Base-by-base conservation (phyloP, 2,113 vertebrate genomes). In the Eleginops maclovinus region DNA sequence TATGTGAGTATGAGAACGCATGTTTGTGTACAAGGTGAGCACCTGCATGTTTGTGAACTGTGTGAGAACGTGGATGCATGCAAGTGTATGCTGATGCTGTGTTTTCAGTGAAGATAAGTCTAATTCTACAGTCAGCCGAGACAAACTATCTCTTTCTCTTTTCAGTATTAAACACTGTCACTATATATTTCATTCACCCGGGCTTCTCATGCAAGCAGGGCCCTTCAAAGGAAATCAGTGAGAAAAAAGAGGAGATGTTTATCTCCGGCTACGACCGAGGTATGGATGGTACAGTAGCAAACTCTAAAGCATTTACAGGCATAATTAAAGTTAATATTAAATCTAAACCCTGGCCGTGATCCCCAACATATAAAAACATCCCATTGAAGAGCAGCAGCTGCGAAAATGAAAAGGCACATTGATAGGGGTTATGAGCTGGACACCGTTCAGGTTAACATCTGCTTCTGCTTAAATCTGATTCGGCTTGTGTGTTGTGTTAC, bases 381-480 rank as follows among this genome's bases (percentile, higher is more conserved):
- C 68, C 47, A 65, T 66, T 80, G 43, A 77, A 65, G 54, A 67
- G 59, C 59, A 75, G 69, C 66, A 76, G 86, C 68, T 82, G 76
- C 65, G 69, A 22, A 70, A 86, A 78, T 62, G 4, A 74, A 75
- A 83, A 86, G 74, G 75, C 77, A 84, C 65, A 50, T 44, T 73
- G 78, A 51, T 47, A 16, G 50, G 36, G 22, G 75, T 66, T 49
- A 67, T 14, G 68, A 41, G 54, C 56, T 41, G 28, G 81, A 77
- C 77, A 69, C 31, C 21, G 36, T 24, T 75, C 61, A 59, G 75
- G 46, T 75, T 71, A 75, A 71, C 63, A 79, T 76, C 77, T 81
- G 81, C 64, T 77, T 62, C 51, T 49, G 21, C 58, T 70, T 59
- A 72, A 81, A 82, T 79, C 54, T 13, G n/a, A 70, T 62, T 76